phyloP scores from a whole-genome alignment of 2,797 vertebrate genomes.

The Acipenser ruthenus region DNA sequence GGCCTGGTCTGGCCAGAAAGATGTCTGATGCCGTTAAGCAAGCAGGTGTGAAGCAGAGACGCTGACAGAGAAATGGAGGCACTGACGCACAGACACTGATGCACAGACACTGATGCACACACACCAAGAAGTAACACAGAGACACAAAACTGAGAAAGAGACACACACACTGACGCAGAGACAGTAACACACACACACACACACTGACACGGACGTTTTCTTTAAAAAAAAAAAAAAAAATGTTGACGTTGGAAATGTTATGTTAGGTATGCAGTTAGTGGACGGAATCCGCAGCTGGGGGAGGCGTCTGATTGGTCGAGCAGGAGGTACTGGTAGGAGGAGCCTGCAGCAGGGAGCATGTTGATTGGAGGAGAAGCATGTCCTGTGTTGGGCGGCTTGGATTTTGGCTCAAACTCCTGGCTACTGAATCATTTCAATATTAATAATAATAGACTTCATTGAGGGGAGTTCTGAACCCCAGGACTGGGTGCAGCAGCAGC shows the following conservation, averaged over 20 bases:
- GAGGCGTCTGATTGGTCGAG: slow-evolving; percentile 38
- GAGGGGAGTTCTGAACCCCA: too few species aligned
- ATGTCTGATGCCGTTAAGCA: slow-evolving; percentile 29
- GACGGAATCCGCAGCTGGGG: slow-evolving; percentile 43
- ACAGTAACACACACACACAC: slow-evolving; percentile 7
- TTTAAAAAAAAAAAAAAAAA: slow-evolving; percentile 8
- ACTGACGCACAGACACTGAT: neutral
- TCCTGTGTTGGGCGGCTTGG: neutral
- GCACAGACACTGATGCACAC: too few species aligned
- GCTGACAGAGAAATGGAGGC: slow-evolving; percentile 14
- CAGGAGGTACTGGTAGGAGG: slow-evolving; percentile 35
- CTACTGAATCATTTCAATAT: too few species aligned
- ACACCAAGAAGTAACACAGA: neutral
- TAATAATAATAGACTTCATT: too few species aligned
- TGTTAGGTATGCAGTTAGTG: slow-evolving; percentile 41
- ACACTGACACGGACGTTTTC: neutral
- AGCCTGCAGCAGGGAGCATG: slow-evolving; percentile 28
- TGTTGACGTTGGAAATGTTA: slow-evolving; percentile 42
- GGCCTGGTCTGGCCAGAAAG: slow-evolving; percentile 22
- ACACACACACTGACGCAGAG: neutral
- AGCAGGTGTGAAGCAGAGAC: slow-evolving; percentile 31
- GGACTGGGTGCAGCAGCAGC: too few species aligned
- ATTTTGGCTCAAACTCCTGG: too few species aligned
- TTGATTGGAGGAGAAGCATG: slow-evolving; percentile 32
- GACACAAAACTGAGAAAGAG: slow-evolving; percentile 37